Conservation (phyloP, 1,140 invertebrate genomes). For the Drosophila obscura region DNA sequence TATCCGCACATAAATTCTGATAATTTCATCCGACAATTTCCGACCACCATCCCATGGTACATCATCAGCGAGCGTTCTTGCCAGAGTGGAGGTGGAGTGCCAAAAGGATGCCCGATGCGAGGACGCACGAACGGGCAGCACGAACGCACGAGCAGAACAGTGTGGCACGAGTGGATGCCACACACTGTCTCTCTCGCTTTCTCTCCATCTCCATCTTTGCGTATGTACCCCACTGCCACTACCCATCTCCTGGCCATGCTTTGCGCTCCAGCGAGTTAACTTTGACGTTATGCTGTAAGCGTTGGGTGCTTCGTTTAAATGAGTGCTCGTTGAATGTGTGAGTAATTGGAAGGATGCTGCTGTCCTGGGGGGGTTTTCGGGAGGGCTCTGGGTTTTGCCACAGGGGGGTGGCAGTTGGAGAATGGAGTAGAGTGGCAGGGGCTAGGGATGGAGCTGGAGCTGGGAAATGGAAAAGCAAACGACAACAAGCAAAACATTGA, state of each 20-base stretch:
- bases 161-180: slow-evolving; percentile 30
- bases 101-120: slow-evolving; percentile 64
- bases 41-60: slow-evolving; percentile 48
- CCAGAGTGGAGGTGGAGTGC: slow-evolving; percentile 27
- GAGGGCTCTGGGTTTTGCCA: background rate
- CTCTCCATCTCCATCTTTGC: background rate
- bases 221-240: background rate
- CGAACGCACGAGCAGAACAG: slow-evolving; percentile 46
- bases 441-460: background rate
- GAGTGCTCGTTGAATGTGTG: slow-evolving; percentile 81
- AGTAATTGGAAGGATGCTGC: slow-evolving; percentile 75
- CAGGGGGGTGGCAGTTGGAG: background rate
- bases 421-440: background rate
- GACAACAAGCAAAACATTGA: slow-evolving; percentile 74
- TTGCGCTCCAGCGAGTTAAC: slow-evolving; percentile 68
- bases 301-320: slow-evolving; percentile 81
- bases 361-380: background rate
- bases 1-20: too few relatives aligned
- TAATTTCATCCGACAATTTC: slow-evolving; percentile 11
- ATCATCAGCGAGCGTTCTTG: slow-evolving; percentile 53
- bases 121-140: slow-evolving; percentile 43
- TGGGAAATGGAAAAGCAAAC: slow-evolving; percentile 65
- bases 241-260: slow-evolving; percentile 31
- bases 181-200: background rate
- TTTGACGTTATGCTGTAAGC: slow-evolving; percentile 76